Conservation (phyloP, 2,888 invertebrate species). For the Scaptomyza reducta region DNA sequence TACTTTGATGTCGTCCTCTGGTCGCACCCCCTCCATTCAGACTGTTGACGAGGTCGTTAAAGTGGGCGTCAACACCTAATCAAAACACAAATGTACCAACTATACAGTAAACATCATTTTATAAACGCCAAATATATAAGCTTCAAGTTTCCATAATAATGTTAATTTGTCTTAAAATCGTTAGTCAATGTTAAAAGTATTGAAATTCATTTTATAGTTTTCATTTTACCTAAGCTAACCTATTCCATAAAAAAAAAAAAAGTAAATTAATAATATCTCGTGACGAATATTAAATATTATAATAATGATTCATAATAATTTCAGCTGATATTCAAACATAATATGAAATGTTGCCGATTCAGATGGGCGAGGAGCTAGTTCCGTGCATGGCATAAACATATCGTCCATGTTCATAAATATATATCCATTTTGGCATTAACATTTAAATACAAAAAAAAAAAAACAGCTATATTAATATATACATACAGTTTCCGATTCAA, state of each 20-base stretch:
- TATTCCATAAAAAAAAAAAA: background rate
- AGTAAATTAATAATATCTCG: background rate
- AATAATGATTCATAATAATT: background rate
- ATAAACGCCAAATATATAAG: background rate
- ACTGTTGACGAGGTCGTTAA: slow-evolving; percentile 39
- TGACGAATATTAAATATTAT: background rate
- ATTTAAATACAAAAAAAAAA: background rate
- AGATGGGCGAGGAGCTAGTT: slow-evolving; percentile 16
- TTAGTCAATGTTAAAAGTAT: background rate
- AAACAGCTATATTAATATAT: background rate
- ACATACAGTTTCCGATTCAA: background rate
- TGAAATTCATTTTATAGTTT: background rate
- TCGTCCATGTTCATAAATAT: background rate
- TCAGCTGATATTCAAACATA: background rate
- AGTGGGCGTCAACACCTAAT: slow-evolving; percentile 12
- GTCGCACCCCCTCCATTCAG: background rate
- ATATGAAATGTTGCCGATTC: background rate
- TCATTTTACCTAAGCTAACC: background rate
- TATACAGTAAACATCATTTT: background rate
- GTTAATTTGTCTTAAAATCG: background rate
- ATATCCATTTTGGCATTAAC: background rate
- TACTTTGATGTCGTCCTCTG: slow-evolving; percentile 51
- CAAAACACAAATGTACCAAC: slow-evolving; percentile 8
- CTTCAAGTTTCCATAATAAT: background rate
- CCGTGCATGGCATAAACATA: slow-evolving; percentile 5